phyloP scores from a whole-genome alignment of 2,888 invertebrate genomes.

The Celastrina argiolus region DNA sequence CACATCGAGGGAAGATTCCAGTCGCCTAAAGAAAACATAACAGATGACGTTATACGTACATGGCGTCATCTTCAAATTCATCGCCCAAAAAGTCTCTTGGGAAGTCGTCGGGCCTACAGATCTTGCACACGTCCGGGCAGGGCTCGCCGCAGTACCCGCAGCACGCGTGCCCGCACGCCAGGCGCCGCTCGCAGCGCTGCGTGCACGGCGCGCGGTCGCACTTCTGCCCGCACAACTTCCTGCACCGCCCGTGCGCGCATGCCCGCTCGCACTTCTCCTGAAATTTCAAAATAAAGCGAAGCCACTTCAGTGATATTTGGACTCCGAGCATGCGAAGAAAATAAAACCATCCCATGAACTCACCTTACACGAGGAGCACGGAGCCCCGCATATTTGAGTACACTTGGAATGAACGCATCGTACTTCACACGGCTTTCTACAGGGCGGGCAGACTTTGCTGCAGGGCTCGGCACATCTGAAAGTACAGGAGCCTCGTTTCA shows the following conservation, averaged over 20 bases:
- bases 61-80: slow-evolving; percentile 67
- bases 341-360: slow-evolving; percentile 4
- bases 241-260: slow-evolving; percentile 72
- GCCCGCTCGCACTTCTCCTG: slow-evolving; percentile 59
- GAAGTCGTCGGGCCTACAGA: slow-evolving; percentile 74
- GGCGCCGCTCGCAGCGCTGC: slow-evolving; percentile 51
- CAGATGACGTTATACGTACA: too few species aligned
- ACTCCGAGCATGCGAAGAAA: not conserved
- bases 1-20: too few species aligned
- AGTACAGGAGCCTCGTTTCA: not conserved
- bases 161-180: slow-evolving; percentile 80
- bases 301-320: too few species aligned
- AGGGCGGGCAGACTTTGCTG: slow-evolving; percentile 77
- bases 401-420: slow-evolving; percentile 76
- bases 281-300: not conserved
- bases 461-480: slow-evolving; percentile 74
- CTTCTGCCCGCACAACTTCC: slow-evolving; percentile 59
- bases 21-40: too few species aligned
- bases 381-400: slow-evolving; percentile 64
- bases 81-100: slow-evolving; percentile 59
- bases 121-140: slow-evolving; percentile 79
- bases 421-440: slow-evolving; percentile 64
- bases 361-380: slow-evolving; percentile 72
- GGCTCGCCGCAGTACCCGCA: slow-evolving; percentile 85
- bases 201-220: slow-evolving; percentile 67